These are phyloP conservation scores for Anneissia japonica DNA, from an alignment of 35 echinoderm and acorn worm genomes.

Conservation along the genomic window DNA sequence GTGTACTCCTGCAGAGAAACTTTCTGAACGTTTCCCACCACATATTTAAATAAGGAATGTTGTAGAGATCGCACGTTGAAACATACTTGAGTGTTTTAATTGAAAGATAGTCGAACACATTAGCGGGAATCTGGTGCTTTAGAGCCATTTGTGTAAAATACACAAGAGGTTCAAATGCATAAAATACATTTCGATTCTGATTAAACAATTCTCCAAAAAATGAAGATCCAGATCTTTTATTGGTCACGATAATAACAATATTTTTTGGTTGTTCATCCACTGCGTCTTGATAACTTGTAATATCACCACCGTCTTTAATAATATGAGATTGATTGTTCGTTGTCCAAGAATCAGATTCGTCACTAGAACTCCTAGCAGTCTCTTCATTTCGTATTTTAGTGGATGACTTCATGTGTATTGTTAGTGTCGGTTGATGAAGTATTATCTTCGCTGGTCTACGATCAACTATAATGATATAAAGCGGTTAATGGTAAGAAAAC, in stretches of 20 bases:
- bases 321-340: too few relatives aligned
- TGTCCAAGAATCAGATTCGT: too few relatives aligned
- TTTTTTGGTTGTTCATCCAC: too few relatives aligned
- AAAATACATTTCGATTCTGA: slow-evolving; percentile 6
- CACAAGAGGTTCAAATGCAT: slow-evolving; percentile 20
- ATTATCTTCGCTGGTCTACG: too few relatives aligned
- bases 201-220: slow-evolving; percentile 41
- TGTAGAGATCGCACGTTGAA: slow-evolving; percentile 13
- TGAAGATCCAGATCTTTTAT: slow-evolving; percentile 20
- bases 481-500: too few relatives aligned
- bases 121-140: not conserved
- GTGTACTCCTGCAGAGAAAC: not conserved
- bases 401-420: too few relatives aligned
- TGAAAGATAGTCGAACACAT: not conserved
- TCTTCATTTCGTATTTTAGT: too few relatives aligned
- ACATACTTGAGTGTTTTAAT: not conserved
- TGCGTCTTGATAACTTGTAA: too few relatives aligned
- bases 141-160: not conserved
- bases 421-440: too few relatives aligned
- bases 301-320: too few relatives aligned
- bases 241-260: slow-evolving; percentile 14
- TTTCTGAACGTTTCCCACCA: not conserved
- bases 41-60: not conserved
- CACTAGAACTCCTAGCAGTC: too few relatives aligned
- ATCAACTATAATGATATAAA: too few relatives aligned